Evolutionary conservation across 2,888 invertebrate species (phyloP), one percentile per base, ranked within the genome.

Genomic region (Hoplodrina blanda): DNA sequence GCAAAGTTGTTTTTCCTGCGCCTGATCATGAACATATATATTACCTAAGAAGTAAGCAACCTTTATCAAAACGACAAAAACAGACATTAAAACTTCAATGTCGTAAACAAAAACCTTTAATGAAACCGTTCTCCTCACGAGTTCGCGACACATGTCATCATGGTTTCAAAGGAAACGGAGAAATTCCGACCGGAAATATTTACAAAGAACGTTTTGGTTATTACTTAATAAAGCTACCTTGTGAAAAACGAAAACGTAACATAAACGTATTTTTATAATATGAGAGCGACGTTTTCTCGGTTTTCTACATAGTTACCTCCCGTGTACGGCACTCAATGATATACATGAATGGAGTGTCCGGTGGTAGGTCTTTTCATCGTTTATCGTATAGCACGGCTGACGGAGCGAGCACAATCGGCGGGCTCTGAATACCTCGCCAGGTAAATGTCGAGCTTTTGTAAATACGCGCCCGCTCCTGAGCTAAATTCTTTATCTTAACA

Each of bases 321-420:
- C 65, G 70, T 71, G 71, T 71, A 84, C 73, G 84, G 81, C 83
- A 88, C 90, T 93, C 91, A 92, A 91, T 93, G 91, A 91, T 91
- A 91, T 90, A 91, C 92, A 91, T 92, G 93, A 94, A 92, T 93
- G 88, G 91, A 93, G 91, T 94, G 94, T 94, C 95, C 94, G 89
- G 91, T 83, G 85, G 85, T 87, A 83, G 86, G 88, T 91, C 92
- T 91, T 92, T 94, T 94, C 93, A 94, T 85, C 89, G 92, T 90
- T 91, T 93, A 93, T 92, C 92, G 91, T 87, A 76, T 81, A 80
- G 84, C 85, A 90, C 84, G 89, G 89, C 78, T 89, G 91, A 89
- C 88, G 88, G 91, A 88, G 87, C 87, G 81, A 78, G 84, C 90
- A 93, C 92, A 94, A 93, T 91, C 87, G 89, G 73, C 76, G 67